phyloP scores from a whole-genome alignment of 1,140 invertebrate species.

The Dendrolimus punctatus region DNA sequence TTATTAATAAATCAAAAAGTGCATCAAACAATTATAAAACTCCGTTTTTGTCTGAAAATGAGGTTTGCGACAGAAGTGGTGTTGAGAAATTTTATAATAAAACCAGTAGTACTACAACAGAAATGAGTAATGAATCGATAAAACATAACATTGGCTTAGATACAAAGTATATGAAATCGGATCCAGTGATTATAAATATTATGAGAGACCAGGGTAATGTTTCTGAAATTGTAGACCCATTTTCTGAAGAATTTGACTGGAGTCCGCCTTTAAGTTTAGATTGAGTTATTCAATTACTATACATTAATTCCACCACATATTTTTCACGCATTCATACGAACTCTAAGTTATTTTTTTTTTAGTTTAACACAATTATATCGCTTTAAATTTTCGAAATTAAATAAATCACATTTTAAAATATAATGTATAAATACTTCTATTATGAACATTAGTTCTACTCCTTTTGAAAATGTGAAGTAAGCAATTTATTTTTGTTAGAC shows the following conservation, averaged over 20 bases:
- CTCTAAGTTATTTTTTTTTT: too few species aligned
- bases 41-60: slow-evolving; percentile 29
- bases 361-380: too few species aligned
- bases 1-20: slow-evolving; percentile 49
- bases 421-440: too few species aligned
- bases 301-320: too few species aligned
- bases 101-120: slow-evolving; percentile 5
- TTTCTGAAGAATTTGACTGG: slow-evolving; percentile 52
- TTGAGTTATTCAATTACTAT: too few species aligned
- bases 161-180: slow-evolving; percentile 26
- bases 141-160: slow-evolving; percentile 30
- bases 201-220: slow-evolving; percentile 13
- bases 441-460: too few species aligned
- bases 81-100: slow-evolving; percentile 24
- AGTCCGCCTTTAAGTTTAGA: slow-evolving; percentile 64
- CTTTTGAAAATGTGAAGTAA: too few species aligned
- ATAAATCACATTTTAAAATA: too few species aligned
- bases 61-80: slow-evolving; percentile 17
- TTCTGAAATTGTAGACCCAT: slow-evolving; percentile 29
- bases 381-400: too few species aligned
- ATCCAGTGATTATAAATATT: slow-evolving; percentile 53
- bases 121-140: slow-evolving; percentile 10
- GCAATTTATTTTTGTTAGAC: too few species aligned
- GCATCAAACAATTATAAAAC: slow-evolving; percentile 42
- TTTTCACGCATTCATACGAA: too few species aligned